Base-by-base conservation (phyloP, 2,888 invertebrate genomes). In the Glyphotaelius pellucidus region DNA sequence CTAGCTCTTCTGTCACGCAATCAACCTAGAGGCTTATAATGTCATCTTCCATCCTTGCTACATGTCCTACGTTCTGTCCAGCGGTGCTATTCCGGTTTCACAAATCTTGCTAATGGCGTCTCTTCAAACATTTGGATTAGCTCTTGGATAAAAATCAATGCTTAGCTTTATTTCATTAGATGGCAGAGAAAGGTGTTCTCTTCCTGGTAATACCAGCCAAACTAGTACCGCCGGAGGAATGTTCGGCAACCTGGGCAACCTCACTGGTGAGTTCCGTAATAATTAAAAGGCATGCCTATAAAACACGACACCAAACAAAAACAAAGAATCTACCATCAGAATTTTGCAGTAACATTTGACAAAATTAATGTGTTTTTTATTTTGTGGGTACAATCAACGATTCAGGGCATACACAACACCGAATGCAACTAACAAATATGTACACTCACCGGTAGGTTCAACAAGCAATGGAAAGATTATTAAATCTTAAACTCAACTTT, bases 161-260 rank as follows among this genome's bases (percentile, higher is more conserved):
- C 67, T n/a, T 25, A 25, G 25, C 9, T 67, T 67, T 67, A 67
- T 67, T 67, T 67, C 25, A 80, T 35, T 89, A 93, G 93, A 93
- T 52, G 92, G 92, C 30, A 93, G 96, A 14, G 96, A 96, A 91
- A 94, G 96, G 25, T 95, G 96, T 9, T 96, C 96, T 0, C 94
- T 96, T 0, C 96, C 96, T 1, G 96, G 96, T 0, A 95, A 96
- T 0, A 94, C 96, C 0, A 94, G 94, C 30, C 4, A 94, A 94
- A n/a, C 93, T 94, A 0, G 93, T 94, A 89, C 94, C 95, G 0
- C 94, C 95, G 0, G 94, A 94, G n/a, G 95, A 95, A 92, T 96
- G 11, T 96, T 96, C 94, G 95, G 96, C 7, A 96, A 96, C 92
- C 93, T 96, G 25, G 95, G 95, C 0, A 95, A 95, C 80, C 95